A percentile compares a stretch with the other conserved stretches of the same genome.
phyloP scores from a whole-genome alignment of 2,113 vertebrate genomes.

The Lanius ludovicianus region DNA sequence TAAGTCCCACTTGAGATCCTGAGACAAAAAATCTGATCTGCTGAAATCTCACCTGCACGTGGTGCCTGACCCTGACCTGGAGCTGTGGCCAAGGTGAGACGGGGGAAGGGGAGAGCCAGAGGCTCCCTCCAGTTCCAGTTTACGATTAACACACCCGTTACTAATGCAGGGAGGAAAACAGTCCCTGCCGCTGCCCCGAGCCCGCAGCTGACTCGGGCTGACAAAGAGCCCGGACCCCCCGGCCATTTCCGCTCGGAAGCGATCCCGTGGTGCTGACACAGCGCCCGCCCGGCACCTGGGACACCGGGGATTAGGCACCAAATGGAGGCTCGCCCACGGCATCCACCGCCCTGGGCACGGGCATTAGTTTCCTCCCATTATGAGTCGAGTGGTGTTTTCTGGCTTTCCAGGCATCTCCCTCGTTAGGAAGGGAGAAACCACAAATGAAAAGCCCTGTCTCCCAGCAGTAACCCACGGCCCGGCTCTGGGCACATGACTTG shows the following conservation, averaged over 20 bases:
- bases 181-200: neutral
- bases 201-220: neutral
- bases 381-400: neutral
- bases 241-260: neutral
- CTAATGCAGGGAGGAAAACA: neutral
- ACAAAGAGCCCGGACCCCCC: neutral
- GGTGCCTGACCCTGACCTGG: neutral
- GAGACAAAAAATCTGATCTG: neutral
- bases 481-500: fast-evolving
- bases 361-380: neutral
- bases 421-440: neutral
- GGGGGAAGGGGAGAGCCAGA: neutral
- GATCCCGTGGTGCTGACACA: neutral
- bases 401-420: neutral
- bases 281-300: neutral
- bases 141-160: neutral
- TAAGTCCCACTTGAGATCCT: neutral
- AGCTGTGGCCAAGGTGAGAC: neutral
- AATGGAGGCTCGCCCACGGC: neutral
- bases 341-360: neutral
- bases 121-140: neutral
- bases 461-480: neutral
- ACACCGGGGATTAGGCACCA: neutral
- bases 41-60: neutral
- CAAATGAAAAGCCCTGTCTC: neutral